These are phyloP conservation scores for Hydrolagus affinis DNA, from an alignment of 2,113 vertebrate genomes.

Conservation along the genomic window DNA sequence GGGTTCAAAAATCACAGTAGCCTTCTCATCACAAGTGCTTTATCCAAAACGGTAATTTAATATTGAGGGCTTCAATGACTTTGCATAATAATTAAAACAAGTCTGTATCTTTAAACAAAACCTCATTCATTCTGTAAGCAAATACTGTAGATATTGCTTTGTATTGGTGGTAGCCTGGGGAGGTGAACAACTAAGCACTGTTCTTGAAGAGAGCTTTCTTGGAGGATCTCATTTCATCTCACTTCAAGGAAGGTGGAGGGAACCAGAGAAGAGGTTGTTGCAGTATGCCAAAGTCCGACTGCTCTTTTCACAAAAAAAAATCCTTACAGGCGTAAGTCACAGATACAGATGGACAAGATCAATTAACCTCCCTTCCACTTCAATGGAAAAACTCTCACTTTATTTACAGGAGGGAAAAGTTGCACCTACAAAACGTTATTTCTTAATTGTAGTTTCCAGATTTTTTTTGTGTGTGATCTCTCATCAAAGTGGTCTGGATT, in stretches of 20 bases:
- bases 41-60: not conserved
- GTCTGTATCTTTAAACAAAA: not conserved
- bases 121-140: not conserved
- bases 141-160: not conserved
- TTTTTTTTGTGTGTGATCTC: too few relatives aligned
- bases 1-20: not conserved
- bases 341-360: too few relatives aligned
- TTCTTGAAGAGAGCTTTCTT: not conserved
- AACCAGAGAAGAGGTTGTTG: not conserved
- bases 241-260: not conserved
- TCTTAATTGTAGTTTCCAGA: too few relatives aligned
- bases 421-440: too few relatives aligned
- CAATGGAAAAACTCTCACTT: too few relatives aligned
- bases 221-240: not conserved
- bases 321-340: too few relatives aligned
- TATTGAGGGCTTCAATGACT: not conserved
- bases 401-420: too few relatives aligned
- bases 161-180: not conserved
- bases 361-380: too few relatives aligned
- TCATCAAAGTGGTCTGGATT: too few relatives aligned
- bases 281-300: not conserved
- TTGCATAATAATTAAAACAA: not conserved
- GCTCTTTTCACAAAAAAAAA: too few relatives aligned
- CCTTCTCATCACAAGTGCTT: not conserved
- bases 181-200: not conserved